A percentile compares a stretch with the other conserved stretches of the same genome.
Conservation (phyloP, 2,113 vertebrate species). For the Cheirogaleus medius region DNA sequence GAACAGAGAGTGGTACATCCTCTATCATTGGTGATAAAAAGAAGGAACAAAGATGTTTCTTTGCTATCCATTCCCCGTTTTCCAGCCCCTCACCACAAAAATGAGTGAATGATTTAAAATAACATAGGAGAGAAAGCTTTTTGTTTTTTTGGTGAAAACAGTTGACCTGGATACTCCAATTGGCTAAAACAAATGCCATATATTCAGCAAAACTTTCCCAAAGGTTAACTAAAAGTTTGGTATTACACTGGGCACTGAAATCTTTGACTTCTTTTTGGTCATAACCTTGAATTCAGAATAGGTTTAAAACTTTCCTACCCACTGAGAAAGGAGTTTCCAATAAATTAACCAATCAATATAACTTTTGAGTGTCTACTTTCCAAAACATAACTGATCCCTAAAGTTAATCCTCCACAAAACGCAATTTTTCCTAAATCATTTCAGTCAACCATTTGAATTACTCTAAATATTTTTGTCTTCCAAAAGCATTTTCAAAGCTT, state of each 20-base stretch:
- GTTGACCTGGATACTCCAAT: neutral
- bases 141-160: neutral
- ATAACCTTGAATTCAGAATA: neutral
- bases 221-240: neutral
- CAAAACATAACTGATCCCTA: neutral
- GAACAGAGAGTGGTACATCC: neutral
- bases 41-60: neutral
- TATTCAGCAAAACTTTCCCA: neutral
- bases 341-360: neutral
- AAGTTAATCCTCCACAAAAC: neutral
- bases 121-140: neutral
- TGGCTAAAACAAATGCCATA: neutral
- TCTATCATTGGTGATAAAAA: neutral
- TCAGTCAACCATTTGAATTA: neutral
- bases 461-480: neutral
- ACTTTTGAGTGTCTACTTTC: neutral
- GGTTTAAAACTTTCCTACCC: neutral
- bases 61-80: neutral
- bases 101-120: neutral
- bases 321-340: neutral
- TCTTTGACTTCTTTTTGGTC: neutral
- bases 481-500: neutral
- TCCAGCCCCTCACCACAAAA: rapidly evolving
- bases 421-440: neutral
- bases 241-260: neutral